Percentiles rank a stretch among this genome's conserved stretches.
Conservation (phyloP, 1,140 invertebrate genomes). For the Megalonaias nervosa region DNA sequence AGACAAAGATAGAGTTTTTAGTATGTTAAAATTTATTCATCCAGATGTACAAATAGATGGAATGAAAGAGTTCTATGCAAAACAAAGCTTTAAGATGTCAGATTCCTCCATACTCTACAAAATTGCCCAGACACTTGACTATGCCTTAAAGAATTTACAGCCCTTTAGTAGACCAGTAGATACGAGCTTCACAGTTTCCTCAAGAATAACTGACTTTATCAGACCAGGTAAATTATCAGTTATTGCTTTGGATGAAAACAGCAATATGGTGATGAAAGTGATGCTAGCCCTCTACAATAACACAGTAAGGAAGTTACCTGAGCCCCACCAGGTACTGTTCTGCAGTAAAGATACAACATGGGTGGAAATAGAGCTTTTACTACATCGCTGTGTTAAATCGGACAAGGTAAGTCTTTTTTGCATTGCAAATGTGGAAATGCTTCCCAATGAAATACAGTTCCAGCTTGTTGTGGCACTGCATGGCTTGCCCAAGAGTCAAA, state of each 20-base stretch:
- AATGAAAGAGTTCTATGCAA: too few relatives aligned
- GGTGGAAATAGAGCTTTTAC: conserved; percentile 39
- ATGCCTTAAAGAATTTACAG: too few relatives aligned
- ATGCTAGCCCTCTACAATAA: conserved; percentile 41
- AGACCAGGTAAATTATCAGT: conserved; percentile 23
- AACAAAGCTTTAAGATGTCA: too few relatives aligned
- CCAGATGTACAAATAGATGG: neutral
- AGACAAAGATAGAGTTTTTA: neutral
- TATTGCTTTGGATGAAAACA: conserved; percentile 31
- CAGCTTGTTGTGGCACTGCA: conserved; percentile 28
- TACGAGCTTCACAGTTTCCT: too few relatives aligned
- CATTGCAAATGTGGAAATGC: conserved; percentile 41
- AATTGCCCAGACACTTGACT: too few relatives aligned
- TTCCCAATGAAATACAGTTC: conserved; percentile 32
- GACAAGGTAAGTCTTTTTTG: conserved; percentile 21
- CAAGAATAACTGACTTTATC: too few relatives aligned
- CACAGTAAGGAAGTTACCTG: conserved; percentile 36
- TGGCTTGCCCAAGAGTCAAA: neutral
- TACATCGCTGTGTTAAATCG: conserved; percentile 29
- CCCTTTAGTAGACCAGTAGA: too few relatives aligned
- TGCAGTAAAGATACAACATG: conserved; percentile 31
- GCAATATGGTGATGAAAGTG: conserved; percentile 28
- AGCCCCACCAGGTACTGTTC: conserved; percentile 42
- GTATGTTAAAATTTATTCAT: conserved; percentile 26
- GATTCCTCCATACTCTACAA: too few relatives aligned